Evolutionary conservation across 2,113 vertebrate species (phyloP).

Genomic region (Heterotilapia buettikoferi): DNA sequence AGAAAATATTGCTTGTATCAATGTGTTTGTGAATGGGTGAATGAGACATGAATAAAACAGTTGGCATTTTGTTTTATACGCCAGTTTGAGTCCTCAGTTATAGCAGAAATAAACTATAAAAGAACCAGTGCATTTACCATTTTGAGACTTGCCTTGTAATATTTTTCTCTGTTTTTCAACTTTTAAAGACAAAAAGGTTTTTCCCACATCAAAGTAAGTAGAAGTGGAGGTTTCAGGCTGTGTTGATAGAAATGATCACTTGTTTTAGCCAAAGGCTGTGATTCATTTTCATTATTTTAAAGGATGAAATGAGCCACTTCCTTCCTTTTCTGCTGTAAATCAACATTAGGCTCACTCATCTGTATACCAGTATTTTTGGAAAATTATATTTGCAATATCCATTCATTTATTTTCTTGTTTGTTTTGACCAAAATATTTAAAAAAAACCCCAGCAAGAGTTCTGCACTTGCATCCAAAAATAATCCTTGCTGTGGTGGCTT

Average conservation of each 20-base stretch:
- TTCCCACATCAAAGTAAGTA: not conserved
- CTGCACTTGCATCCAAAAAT: conserved; percentile 7
- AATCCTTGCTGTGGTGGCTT: not conserved
- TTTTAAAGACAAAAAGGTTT: not conserved
- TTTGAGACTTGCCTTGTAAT: not conserved
- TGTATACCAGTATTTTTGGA: not conserved
- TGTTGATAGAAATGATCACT: not conserved
- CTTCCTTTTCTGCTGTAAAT: not conserved
- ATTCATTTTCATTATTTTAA: not conserved
- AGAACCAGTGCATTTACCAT: not conserved
- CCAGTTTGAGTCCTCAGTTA: not conserved
- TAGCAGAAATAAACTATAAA: not conserved
- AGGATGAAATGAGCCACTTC: not conserved
- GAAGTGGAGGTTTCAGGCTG: not conserved
- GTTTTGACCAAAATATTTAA: not conserved
- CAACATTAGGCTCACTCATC: not conserved
- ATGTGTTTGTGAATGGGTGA: not conserved
- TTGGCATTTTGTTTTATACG: not conserved
- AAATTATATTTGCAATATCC: not conserved
- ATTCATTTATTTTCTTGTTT: not conserved
- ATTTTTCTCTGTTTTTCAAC: not conserved
- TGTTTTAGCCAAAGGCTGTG: not conserved
- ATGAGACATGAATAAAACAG: not conserved
- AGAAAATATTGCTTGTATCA: not conserved
- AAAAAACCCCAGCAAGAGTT: not conserved